These are phyloP conservation scores for Heliothis virescens DNA, from an alignment of 1,140 invertebrate species.

Conservation along the genomic window DNA sequence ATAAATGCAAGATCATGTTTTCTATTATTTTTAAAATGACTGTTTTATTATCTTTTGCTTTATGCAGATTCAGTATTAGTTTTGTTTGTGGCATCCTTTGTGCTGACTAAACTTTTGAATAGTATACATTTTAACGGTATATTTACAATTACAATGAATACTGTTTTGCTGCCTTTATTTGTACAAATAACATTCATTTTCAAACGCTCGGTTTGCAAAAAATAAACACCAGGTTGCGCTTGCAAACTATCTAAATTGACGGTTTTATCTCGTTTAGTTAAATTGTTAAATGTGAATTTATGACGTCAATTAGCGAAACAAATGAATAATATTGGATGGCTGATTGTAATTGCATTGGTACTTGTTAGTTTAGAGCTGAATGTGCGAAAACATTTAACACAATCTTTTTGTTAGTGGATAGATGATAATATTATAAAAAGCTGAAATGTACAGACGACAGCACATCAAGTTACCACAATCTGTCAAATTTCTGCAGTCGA, in stretches of 20 bases:
- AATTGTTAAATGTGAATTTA: neutral
- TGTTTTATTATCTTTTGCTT: neutral
- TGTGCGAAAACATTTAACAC: too few relatives aligned
- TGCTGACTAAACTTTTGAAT: neutral
- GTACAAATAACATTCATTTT: neutral
- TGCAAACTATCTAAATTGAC: constrained; percentile 6
- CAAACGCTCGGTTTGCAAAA: neutral
- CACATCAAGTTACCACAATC: too few relatives aligned
- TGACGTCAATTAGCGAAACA: constrained; percentile 8
- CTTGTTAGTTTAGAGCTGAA: neutral
- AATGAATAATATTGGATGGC: neutral
- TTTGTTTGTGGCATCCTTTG: constrained; percentile 7
- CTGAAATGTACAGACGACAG: too few relatives aligned
- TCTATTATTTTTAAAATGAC: neutral
- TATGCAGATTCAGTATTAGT: too few relatives aligned
- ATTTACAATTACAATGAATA: neutral
- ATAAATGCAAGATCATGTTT: neutral
- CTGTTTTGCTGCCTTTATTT: neutral
- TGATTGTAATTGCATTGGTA: too few relatives aligned
- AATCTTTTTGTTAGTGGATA: too few relatives aligned
- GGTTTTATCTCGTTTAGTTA: constrained; percentile 21
- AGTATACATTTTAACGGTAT: neutral
- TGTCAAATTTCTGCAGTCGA: too few relatives aligned
- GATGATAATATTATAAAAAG: too few relatives aligned
- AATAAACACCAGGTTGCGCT: neutral